Conservation (phyloP, 2,888 invertebrate genomes). For the Lepidocyrtoides sp. region DNA sequence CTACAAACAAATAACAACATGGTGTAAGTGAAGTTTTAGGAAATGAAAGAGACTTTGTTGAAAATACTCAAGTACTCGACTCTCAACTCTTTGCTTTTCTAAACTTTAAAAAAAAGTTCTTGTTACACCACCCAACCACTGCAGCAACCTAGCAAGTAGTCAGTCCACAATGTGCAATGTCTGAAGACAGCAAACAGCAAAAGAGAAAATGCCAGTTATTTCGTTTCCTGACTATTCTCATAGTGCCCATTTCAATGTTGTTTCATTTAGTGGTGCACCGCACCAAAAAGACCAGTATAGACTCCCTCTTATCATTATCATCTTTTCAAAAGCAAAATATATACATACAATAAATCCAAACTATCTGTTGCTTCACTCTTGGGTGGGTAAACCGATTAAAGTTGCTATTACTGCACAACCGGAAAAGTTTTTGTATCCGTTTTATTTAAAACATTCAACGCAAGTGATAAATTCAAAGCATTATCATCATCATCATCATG, state of each 20-base stretch:
- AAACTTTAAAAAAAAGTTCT: no score
- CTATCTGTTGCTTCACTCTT: not conserved
- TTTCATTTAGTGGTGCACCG: constrained; percentile 7
- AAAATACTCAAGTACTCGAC: no score
- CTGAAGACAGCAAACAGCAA: not conserved
- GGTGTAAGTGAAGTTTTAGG: not conserved
- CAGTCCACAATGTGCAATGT: no score
- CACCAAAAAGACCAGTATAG: not conserved
- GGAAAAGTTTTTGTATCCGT: not conserved
- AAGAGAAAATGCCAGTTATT: not conserved
- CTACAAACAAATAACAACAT: not conserved
- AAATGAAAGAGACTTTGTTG: not conserved
- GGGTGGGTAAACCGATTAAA: constrained; percentile 12
- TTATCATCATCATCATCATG: not conserved
- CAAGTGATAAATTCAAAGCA: not conserved
- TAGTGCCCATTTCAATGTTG: not conserved
- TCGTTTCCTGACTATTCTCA: not conserved
- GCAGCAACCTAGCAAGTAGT: no score
- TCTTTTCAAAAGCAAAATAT: not conserved
- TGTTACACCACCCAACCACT: no score
- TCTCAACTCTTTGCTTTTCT: no score
- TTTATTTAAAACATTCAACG: not conserved
- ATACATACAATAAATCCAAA: not conserved
- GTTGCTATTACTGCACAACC: not conserved
- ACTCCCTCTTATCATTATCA: not conserved